A percentile compares a stretch with the other conserved stretches of the same genome.
Conservation (phyloP, 2,888 invertebrate species). For the Amphimallon solstitiale region DNA sequence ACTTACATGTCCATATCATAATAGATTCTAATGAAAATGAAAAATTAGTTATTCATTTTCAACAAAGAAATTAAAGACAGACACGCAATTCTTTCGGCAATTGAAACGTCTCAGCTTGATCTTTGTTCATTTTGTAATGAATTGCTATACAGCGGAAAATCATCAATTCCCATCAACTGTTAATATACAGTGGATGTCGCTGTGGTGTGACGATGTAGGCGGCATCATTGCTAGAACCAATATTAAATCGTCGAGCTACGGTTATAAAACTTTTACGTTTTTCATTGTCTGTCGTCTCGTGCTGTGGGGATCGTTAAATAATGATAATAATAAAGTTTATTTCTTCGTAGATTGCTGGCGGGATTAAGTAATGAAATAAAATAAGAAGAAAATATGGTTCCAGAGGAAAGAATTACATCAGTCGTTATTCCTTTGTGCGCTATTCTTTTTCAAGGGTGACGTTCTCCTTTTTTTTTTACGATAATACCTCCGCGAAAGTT, state of each 20-base stretch:
- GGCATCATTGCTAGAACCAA: background rate
- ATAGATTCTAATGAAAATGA: too few relatives aligned
- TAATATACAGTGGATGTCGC: background rate
- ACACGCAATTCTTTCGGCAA: too few relatives aligned
- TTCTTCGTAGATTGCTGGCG: constrained; percentile 9
- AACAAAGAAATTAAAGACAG: too few relatives aligned
- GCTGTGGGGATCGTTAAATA: constrained; percentile 10
- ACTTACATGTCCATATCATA: too few relatives aligned
- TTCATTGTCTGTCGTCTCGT: constrained; percentile 6
- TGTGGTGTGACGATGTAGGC: background rate
- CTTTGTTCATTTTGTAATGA: too few relatives aligned
- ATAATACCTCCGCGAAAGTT: constrained; percentile 15
- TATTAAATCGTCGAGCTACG: constrained; percentile 1
- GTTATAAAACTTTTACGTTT: constrained; percentile 17
- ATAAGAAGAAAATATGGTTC: constrained; percentile 1
- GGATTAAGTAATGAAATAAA: constrained; percentile 25
- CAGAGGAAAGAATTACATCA: constrained; percentile 10
- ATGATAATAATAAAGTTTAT: constrained; percentile 21
- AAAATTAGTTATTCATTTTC: too few relatives aligned
- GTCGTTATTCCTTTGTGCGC: constrained; percentile 1
- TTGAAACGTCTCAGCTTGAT: too few relatives aligned
- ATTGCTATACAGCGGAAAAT: too few relatives aligned
- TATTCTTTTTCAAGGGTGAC: background rate
- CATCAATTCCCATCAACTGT: too few relatives aligned
- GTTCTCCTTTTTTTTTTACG: background rate